phyloP scores from a whole-genome alignment of 2,797 vertebrate genomes.

The Neosilurus mollespiculum region DNA sequence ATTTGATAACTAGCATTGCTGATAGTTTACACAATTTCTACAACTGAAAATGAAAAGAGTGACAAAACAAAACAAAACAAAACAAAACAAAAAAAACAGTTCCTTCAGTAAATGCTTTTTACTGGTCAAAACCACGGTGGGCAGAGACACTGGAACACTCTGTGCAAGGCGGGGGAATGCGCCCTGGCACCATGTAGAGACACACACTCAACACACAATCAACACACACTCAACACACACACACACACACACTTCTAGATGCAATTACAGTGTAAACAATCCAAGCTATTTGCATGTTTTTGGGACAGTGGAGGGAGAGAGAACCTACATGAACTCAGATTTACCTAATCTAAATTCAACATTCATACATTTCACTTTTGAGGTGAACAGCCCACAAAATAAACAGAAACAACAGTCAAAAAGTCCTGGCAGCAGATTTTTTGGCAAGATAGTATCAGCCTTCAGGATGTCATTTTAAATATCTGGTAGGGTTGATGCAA shows the following conservation, averaged over 20 bases:
- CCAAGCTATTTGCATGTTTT: background rate
- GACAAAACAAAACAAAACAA: conserved; percentile 10
- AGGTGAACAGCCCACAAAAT: background rate
- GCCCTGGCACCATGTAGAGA: background rate
- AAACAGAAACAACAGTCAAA: background rate
- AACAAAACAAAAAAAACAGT: too few species aligned
- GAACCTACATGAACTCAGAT: background rate
- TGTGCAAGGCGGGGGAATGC: background rate
- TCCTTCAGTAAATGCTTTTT: conserved; percentile 49
- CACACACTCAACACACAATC: background rate
- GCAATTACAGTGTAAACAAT: background rate
- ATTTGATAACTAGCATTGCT: conserved; percentile 31
- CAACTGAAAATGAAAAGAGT: background rate
- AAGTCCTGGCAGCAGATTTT: background rate
- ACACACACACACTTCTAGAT: background rate
- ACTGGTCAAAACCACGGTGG: background rate
- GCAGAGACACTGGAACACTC: too few species aligned
- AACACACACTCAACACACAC: background rate
- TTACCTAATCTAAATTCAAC: conserved; percentile 3
- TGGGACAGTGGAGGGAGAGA: background rate
- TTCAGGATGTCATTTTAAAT: background rate
- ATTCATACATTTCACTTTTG: background rate
- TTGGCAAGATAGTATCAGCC: conserved; percentile 1
- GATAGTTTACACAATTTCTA: background rate
- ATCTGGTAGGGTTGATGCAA: background rate